Conservation (phyloP, 2,797 vertebrate species). For the Coccyzus lansbergi region DNA sequence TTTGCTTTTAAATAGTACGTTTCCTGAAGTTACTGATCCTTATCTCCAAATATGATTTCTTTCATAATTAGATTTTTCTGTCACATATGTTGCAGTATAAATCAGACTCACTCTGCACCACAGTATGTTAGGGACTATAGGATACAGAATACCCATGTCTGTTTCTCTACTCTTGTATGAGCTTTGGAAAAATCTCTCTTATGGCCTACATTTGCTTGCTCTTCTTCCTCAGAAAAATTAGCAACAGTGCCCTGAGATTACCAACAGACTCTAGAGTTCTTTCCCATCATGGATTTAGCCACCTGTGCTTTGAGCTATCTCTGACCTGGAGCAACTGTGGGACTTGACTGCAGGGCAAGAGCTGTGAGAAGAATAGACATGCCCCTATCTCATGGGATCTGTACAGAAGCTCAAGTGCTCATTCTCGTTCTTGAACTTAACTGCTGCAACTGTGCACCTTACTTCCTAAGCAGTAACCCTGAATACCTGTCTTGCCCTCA, state of each 20-base stretch:
- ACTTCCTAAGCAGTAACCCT: fast-evolving
- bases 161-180: background rate
- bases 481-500: background rate
- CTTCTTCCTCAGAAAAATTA: background rate
- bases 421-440: background rate
- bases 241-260: fast-evolving
- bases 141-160: too few species aligned
- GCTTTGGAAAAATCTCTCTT: background rate
- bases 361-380: background rate
- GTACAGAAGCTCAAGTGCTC: background rate
- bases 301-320: background rate
- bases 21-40: background rate
- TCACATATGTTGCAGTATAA: background rate
- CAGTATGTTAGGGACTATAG: background rate
- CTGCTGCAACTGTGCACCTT: background rate
- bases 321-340: background rate
- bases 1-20: background rate
- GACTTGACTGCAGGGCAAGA: background rate
- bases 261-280: background rate
- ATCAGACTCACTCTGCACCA: background rate
- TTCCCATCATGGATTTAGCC: background rate
- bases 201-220: background rate
- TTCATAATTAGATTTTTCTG: background rate
- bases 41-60: background rate
- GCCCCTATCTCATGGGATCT: background rate